A percentile compares a stretch with the other conserved stretches of the same genome.
phyloP scores from a whole-genome alignment of 2,797 vertebrate species.

The Graptemys geographica region DNA sequence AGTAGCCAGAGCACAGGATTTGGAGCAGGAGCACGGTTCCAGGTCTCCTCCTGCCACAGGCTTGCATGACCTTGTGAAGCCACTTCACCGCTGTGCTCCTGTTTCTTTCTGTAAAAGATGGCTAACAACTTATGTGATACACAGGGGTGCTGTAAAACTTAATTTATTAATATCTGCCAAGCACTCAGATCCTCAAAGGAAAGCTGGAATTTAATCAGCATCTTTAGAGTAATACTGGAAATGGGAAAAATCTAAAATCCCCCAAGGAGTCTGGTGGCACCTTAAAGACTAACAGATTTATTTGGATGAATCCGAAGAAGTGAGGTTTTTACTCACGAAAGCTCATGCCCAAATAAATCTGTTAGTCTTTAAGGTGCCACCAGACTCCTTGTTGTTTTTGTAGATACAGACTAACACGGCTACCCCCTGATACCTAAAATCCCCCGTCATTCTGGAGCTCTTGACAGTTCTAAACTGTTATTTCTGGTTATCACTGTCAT shows the following conservation, averaged over 20 bases:
- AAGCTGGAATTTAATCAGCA: background rate
- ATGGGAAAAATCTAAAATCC: background rate
- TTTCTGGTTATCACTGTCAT: background rate
- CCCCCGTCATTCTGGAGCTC: background rate
- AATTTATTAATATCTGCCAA: background rate
- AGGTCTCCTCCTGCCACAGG: accelerated
- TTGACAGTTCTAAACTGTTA: background rate
- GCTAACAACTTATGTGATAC: accelerated
- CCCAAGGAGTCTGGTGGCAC: too few relatives aligned
- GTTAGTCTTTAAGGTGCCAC: too few relatives aligned
- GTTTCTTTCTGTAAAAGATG: background rate
- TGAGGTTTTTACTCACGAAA: too few relatives aligned
- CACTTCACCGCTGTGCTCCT: accelerated
- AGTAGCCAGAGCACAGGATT: background rate
- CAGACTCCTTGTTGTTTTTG: too few relatives aligned
- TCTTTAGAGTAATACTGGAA: background rate
- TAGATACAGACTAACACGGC: too few relatives aligned
- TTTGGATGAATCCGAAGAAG: too few relatives aligned
- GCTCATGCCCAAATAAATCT: too few relatives aligned
- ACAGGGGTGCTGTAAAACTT: accelerated
- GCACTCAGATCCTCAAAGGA: background rate
- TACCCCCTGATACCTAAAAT: background rate
- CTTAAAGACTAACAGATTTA: too few relatives aligned
- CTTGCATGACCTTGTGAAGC: background rate
- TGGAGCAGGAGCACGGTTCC: background rate